Conservation (phyloP, 2,113 vertebrate genomes). For the Pantherophis guttatus region DNA sequence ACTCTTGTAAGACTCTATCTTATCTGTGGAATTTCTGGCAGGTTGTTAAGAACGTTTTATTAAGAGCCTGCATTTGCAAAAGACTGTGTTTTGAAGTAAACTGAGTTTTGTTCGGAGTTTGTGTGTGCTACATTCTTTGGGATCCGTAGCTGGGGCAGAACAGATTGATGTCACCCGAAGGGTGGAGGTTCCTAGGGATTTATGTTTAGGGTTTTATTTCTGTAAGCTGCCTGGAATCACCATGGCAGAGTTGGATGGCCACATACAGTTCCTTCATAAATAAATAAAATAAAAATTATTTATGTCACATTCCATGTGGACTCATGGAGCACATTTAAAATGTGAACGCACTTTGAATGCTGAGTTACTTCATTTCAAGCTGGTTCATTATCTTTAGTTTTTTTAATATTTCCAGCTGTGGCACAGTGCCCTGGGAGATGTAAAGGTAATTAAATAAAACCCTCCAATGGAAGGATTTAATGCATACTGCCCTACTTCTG, state of each 20-base stretch:
- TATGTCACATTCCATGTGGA: neutral
- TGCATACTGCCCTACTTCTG: neutral
- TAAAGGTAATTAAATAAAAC: neutral
- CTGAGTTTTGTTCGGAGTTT: too few relatives aligned
- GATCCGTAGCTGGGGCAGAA: too few relatives aligned
- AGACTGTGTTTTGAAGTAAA: too few relatives aligned
- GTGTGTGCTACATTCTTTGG: too few relatives aligned
- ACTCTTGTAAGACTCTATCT: too few relatives aligned
- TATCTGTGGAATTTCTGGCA: too few relatives aligned
- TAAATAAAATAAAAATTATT: neutral
- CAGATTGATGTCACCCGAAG: neutral
- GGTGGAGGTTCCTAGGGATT: neutral
- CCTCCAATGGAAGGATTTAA: neutral
- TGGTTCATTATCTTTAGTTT: neutral
- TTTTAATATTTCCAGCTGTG: neutral
- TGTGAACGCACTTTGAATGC: neutral
- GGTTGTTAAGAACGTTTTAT: too few relatives aligned
- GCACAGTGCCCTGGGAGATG: neutral
- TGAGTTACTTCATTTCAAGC: neutral
- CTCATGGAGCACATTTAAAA: neutral
- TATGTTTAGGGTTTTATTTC: neutral
- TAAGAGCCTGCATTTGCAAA: too few relatives aligned
- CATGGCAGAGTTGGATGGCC: neutral
- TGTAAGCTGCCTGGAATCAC: neutral
- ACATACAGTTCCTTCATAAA: neutral